A percentile compares a stretch with the other conserved stretches of the same genome.
Conservation (phyloP, 2,797 vertebrate species). For the Novumbra hubbsi region DNA sequence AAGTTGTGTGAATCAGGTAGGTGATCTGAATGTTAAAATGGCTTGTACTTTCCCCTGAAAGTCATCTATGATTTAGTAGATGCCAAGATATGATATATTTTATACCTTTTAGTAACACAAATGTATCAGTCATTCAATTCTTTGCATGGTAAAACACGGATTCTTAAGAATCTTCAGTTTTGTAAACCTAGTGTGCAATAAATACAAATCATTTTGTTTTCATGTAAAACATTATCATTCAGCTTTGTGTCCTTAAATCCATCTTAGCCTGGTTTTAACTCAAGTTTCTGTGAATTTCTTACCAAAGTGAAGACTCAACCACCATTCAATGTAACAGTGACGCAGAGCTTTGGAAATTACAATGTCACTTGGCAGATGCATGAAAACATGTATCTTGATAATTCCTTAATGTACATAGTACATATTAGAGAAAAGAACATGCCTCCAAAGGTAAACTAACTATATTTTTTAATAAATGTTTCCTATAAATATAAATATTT, state of each 20-base stretch:
- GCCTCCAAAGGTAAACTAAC: slow-evolving; percentile 48
- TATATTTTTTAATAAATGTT: not conserved
- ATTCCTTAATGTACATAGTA: slow-evolving; percentile 48
- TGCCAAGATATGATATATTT: not conserved
- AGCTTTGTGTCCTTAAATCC: not conserved
- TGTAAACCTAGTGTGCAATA: not conserved
- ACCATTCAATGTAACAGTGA: slow-evolving; percentile 55
- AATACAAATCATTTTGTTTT: not conserved
- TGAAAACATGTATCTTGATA: fast-evolving
- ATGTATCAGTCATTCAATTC: not conserved
- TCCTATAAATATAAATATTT: not conserved
- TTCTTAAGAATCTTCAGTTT: not conserved
- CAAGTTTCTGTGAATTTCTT: slow-evolving; percentile 5
- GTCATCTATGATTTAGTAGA: slow-evolving; percentile 22
- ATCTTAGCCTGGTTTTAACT: slow-evolving; percentile 7
- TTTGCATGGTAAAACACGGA: not conserved
- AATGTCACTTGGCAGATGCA: slow-evolving; percentile 66
- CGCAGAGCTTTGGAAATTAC: slow-evolving; percentile 13
- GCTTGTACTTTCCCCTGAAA: slow-evolving; percentile 12
- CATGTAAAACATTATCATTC: not conserved
- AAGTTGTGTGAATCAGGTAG: slow-evolving; percentile 44
- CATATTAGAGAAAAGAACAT: slow-evolving; percentile 43
- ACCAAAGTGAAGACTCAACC: slow-evolving; percentile 60
- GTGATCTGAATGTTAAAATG: slow-evolving; percentile 6
- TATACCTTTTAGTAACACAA: not conserved